Percentiles rank a stretch among this genome's conserved stretches.
These are phyloP conservation scores for Cephalopachus bancanus DNA, from an alignment of 2,797 vertebrate genomes.

Conservation along the genomic window DNA sequence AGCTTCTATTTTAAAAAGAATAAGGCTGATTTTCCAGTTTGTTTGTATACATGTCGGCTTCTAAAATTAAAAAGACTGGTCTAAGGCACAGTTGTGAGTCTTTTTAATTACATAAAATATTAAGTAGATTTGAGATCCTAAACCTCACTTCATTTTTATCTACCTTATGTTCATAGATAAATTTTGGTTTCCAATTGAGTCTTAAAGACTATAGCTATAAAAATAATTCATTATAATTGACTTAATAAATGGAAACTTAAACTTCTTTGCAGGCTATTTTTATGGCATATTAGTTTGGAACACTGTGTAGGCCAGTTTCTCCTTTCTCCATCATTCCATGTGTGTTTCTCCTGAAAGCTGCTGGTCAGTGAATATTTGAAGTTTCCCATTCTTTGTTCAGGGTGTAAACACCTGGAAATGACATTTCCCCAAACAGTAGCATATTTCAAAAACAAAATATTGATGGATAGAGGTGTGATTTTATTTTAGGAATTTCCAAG, in stretches of 20 bases:
- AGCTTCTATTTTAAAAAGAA: slow-evolving; percentile 19
- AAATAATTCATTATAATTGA: slow-evolving; percentile 29
- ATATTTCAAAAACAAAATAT: slow-evolving; percentile 47
- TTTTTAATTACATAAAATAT: neutral
- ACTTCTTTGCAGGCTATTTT: slow-evolving; percentile 40
- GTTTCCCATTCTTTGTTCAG: neutral
- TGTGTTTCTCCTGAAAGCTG: neutral
- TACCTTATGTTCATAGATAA: neutral
- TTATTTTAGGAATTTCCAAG: slow-evolving; percentile 25
- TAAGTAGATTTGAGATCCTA: neutral
- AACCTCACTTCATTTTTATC: slow-evolving; percentile 12
- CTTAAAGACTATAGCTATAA: slow-evolving; percentile 6
- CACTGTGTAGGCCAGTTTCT: neutral
- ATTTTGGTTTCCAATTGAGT: slow-evolving; percentile 4
- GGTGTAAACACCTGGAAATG: neutral
- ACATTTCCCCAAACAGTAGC: neutral
- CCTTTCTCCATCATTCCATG: neutral
- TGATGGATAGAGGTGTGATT: neutral
- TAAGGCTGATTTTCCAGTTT: neutral
- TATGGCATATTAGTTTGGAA: neutral
- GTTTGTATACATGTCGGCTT: neutral
- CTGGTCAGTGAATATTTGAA: neutral
- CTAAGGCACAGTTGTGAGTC: neutral
- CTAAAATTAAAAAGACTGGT: slow-evolving; percentile 22
- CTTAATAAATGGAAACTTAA: neutral